Percentiles rank a stretch among this genome's conserved stretches.
phyloP scores from a whole-genome alignment of 2,888 invertebrate species.

The Polydrusus tereticollis region DNA sequence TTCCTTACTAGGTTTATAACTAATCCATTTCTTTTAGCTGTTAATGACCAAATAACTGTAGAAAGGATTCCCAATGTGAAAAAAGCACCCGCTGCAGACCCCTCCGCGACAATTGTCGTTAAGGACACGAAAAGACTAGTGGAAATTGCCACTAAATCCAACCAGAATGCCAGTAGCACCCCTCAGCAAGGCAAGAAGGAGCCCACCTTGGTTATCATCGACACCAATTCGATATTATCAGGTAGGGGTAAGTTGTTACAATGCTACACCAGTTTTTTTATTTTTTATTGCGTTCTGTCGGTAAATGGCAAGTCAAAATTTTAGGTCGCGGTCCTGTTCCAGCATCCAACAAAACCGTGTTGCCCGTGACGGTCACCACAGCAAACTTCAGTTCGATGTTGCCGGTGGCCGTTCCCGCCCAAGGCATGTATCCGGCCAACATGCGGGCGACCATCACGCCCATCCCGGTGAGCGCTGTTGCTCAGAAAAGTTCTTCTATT shows the following conservation, averaged over 20 bases:
- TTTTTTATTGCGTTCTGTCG: neutral
- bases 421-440: conserved; percentile 76
- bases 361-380: conserved; percentile 37
- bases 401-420: conserved; percentile 71
- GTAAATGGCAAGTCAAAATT: too few species aligned
- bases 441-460: conserved; percentile 72
- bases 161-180: conserved; percentile 30
- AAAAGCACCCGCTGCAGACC: neutral
- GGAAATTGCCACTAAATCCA: conserved; percentile 76
- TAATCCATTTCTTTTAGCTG: conserved; percentile 53
- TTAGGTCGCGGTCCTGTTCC: conserved; percentile 74
- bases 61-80: conserved; percentile 44
- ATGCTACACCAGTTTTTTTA: neutral
- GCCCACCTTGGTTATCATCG: conserved; percentile 83
- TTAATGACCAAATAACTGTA: conserved; percentile 53
- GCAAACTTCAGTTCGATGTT: conserved; percentile 65
- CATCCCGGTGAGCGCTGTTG: conserved; percentile 69
- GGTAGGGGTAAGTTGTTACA: conserved; percentile 58
- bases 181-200: conserved; percentile 73
- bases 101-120: conserved; percentile 69
- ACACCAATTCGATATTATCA: conserved; percentile 79
- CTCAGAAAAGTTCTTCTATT: conserved; percentile 1
- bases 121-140: conserved; percentile 80
- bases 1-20: neutral
- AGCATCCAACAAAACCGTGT: conserved; percentile 58